A percentile compares a stretch with the other conserved stretches of the same genome.
phyloP scores from a whole-genome alignment of 2,113 vertebrate species.

The Prunella fulvescens region DNA sequence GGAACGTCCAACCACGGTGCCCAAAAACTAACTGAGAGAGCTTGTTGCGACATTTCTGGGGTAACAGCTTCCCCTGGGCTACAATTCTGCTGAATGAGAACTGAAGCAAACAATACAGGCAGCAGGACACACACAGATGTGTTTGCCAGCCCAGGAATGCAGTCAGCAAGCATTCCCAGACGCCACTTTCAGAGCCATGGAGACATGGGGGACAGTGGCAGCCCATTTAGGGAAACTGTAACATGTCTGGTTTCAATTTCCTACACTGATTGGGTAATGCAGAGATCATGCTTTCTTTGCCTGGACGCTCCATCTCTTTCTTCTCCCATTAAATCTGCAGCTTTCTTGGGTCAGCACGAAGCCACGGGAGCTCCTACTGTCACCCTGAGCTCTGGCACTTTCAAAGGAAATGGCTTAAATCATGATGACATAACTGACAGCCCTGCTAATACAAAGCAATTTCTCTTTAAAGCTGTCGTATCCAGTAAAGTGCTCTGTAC shows the following conservation, averaged over 20 bases:
- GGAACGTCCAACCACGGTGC: neutral
- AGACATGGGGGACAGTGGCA: neutral
- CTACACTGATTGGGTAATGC: neutral
- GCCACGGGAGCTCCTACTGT: constrained; percentile 22
- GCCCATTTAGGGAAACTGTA: constrained; percentile 24
- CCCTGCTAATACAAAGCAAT: constrained; percentile 56
- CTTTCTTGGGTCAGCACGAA: constrained; percentile 44
- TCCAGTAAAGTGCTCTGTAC: constrained; percentile 40
- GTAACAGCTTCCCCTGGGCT: constrained; percentile 57
- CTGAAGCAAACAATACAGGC: constrained; percentile 62
- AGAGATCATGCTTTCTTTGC: neutral
- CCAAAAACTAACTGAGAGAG: constrained; percentile 19
- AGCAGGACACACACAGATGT: constrained; percentile 41
- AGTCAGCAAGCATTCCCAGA: constrained; percentile 25
- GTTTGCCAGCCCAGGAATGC: constrained; percentile 12
- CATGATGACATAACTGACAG: constrained; percentile 62
- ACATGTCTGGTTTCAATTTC: constrained; percentile 36
- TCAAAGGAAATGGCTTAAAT: constrained; percentile 45
- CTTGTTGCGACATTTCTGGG: constrained; percentile 64
- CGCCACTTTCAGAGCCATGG: constrained; percentile 1
- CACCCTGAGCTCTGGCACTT: constrained; percentile 47
- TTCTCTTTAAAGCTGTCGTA: constrained; percentile 59
- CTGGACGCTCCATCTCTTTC: neutral
- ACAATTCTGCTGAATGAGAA: constrained; percentile 46
- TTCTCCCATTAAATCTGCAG: constrained; percentile 27